Evolutionary conservation across 2,888 invertebrate species (phyloP).

Genomic region (Camptogramma bilineatum): DNA sequence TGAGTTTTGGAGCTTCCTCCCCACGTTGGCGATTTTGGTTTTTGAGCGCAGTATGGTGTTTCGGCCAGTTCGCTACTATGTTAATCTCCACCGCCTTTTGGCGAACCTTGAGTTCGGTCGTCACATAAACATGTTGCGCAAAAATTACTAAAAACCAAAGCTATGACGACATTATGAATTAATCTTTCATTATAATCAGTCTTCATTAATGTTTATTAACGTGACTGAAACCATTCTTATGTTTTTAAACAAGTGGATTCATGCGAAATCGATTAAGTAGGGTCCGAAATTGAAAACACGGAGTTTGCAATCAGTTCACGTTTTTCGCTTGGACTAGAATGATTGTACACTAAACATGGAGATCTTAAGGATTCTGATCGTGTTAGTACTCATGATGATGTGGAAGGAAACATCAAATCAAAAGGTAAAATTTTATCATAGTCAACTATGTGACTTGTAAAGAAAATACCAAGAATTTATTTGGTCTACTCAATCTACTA

Average conservation of each 20-base stretch:
- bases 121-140: not conserved
- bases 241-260: slow-evolving; percentile 21
- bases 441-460: not conserved
- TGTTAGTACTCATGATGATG: slow-evolving; percentile 20
- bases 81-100: too few relatives aligned
- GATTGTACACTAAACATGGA: slow-evolving; percentile 8
- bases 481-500: too few relatives aligned
- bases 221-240: slow-evolving; percentile 4
- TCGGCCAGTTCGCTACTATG: too few relatives aligned
- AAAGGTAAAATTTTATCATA: slow-evolving; percentile 14
- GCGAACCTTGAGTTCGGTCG: too few relatives aligned
- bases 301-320: not conserved
- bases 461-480: too few relatives aligned
- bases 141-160: not conserved
- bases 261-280: slow-evolving; percentile 26
- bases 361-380: slow-evolving; percentile 8
- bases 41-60: too few relatives aligned
- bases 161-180: slow-evolving; percentile 5
- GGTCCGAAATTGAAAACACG: slow-evolving; percentile 3
- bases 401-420: slow-evolving; percentile 21
- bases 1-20: too few relatives aligned
- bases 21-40: too few relatives aligned
- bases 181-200: slow-evolving; percentile 4
- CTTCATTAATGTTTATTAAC: slow-evolving; percentile 23
- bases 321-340: not conserved